Evolutionary conservation across 1,140 invertebrate genomes (phyloP).

Genomic region (Copidosoma floridanum): DNA sequence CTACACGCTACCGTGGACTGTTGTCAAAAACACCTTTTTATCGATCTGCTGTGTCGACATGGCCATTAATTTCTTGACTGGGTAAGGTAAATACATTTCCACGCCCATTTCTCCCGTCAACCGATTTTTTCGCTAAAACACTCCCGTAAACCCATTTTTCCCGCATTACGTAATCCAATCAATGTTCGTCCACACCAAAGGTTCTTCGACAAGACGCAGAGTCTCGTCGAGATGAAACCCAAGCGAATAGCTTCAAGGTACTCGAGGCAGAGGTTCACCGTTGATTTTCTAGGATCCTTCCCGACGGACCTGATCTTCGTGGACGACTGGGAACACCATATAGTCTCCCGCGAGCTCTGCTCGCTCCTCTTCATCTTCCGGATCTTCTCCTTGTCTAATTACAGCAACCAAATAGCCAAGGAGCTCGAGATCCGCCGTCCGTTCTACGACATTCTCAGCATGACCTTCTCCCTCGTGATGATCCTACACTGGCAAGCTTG

Average conservation of each 20-base stretch:
- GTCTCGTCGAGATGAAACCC: slow-evolving; percentile 36
- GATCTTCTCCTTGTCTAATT: slow-evolving; percentile 36
- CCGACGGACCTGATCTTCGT: slow-evolving; percentile 44
- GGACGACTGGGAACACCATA: slow-evolving; percentile 20
- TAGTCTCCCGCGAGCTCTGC: slow-evolving; percentile 33
- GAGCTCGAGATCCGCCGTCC: slow-evolving; percentile 27
- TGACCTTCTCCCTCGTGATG: slow-evolving; percentile 38
- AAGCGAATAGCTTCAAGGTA: slow-evolving; percentile 37
- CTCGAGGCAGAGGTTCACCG: slow-evolving; percentile 34
- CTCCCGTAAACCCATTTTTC: no score
- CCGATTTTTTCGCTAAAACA: no score
- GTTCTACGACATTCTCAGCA: slow-evolving; percentile 33
- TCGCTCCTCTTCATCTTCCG: slow-evolving; percentile 43
- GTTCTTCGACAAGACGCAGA: slow-evolving; percentile 37
- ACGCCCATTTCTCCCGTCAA: no score
- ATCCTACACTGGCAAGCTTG: slow-evolving; percentile 49
- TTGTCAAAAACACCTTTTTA: slow-evolving; percentile 40
- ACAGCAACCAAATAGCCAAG: slow-evolving; percentile 32
- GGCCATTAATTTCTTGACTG: slow-evolving; percentile 44
- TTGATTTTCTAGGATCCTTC: slow-evolving; percentile 43
- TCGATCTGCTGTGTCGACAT: slow-evolving; percentile 40
- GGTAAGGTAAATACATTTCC: slow-evolving; percentile 36
- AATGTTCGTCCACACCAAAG: no score
- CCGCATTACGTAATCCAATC: no score
- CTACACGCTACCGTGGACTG: no score